These are phyloP conservation scores for Pseudeuparius sepicola DNA, from an alignment of 2,888 invertebrate genomes.

Conservation along the genomic window DNA sequence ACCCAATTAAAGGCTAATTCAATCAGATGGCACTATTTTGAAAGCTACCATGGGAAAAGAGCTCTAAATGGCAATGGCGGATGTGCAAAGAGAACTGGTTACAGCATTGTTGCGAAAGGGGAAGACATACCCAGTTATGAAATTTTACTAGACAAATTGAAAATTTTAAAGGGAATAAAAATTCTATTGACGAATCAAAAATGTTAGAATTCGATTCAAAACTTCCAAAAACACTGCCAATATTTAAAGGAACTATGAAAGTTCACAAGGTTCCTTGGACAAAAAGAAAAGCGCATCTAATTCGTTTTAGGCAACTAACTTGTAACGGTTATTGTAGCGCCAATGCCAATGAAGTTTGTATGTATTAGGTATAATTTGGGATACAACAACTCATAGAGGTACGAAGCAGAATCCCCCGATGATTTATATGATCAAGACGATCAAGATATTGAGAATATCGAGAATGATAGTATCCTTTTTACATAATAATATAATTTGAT, in stretches of 20 bases:
- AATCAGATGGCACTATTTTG: constrained; percentile 15
- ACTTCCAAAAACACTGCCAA: constrained; percentile 1
- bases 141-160: constrained; percentile 2
- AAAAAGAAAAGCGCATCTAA: constrained; percentile 1
- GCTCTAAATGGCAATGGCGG: constrained; percentile 15
- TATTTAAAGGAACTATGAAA: constrained; percentile 1
- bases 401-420: too few species aligned
- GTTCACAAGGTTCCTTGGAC: constrained; percentile 4
- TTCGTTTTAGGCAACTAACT: constrained; percentile 7
- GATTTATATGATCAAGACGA: too few species aligned
- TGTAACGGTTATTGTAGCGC: constrained; percentile 4
- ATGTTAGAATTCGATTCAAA: neutral
- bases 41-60: constrained; percentile 15
- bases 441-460: too few species aligned
- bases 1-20: constrained; percentile 1
- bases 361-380: constrained; percentile 8
- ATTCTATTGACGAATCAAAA: neutral
- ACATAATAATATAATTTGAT: too few species aligned
- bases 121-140: constrained; percentile 4
- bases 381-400: too few species aligned
- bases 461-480: too few species aligned
- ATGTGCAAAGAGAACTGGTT: constrained; percentile 11
- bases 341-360: too few species aligned
- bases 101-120: too few species aligned
- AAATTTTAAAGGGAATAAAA: constrained; percentile 2